Conservation (phyloP, 2,797 vertebrate species). For the Ataeniobius toweri region DNA sequence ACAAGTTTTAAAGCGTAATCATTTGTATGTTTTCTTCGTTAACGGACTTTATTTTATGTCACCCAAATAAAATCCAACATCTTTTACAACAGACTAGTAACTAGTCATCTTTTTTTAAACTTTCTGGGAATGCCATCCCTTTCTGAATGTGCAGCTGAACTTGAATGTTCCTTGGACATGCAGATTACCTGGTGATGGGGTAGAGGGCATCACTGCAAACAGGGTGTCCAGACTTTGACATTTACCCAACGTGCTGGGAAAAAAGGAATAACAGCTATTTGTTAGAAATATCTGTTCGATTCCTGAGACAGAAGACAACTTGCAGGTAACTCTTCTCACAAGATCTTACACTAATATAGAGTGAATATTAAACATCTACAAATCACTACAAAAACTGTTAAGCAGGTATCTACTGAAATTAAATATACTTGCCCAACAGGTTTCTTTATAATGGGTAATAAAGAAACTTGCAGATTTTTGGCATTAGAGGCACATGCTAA, state of each 20-base stretch:
- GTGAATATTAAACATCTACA: neutral
- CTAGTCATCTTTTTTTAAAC: neutral
- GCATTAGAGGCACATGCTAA: neutral
- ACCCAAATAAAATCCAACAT: no score
- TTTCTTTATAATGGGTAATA: neutral
- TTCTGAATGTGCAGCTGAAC: neutral
- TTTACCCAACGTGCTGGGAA: neutral
- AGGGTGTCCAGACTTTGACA: neutral
- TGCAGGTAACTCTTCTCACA: neutral
- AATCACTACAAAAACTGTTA: neutral
- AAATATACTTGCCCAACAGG: neutral
- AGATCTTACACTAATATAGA: neutral
- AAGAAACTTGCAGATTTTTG: neutral
- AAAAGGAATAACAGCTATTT: neutral
- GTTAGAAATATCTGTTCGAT: neutral
- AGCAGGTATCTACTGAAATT: neutral
- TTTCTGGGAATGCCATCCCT: neutral
- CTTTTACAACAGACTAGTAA: no score
- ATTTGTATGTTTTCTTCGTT: neutral
- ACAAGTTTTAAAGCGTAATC: neutral
- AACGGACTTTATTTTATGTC: no score
- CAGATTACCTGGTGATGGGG: neutral
- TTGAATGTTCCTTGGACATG: neutral
- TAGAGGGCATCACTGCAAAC: neutral
- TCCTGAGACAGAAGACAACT: neutral